Evolutionary conservation across 2,888 invertebrate genomes (phyloP).

Genomic region (Zele albiditarsus): DNA sequence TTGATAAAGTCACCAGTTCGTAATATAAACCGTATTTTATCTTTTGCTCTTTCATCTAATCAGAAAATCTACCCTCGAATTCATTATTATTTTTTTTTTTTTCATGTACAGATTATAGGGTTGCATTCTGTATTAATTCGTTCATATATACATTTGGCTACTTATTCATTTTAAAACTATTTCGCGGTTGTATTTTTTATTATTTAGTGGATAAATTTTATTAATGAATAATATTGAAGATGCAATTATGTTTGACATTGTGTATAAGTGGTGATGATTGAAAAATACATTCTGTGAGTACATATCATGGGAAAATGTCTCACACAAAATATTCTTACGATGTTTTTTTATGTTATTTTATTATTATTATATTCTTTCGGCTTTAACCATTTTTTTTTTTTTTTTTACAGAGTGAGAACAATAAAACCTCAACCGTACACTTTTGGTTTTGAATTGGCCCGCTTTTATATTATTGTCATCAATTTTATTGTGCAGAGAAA

Average conservation of each 20-base stretch:
- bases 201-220: too few species aligned
- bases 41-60: constrained; percentile 48
- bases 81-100: neutral
- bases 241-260: too few species aligned
- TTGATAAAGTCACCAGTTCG: constrained; percentile 4
- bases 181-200: neutral
- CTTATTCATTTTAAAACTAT: neutral
- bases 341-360: too few species aligned
- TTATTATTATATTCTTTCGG: neutral
- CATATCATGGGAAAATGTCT: too few species aligned
- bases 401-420: neutral
- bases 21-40: constrained; percentile 48
- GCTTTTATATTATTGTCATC: constrained; percentile 56
- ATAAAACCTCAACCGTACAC: constrained; percentile 57
- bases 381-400: neutral
- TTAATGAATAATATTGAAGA: too few species aligned
- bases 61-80: constrained; percentile 47
- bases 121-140: neutral
- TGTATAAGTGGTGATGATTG: neutral
- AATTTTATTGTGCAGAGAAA: constrained; percentile 56
- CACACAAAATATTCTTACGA: too few species aligned
- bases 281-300: neutral
- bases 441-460: constrained; percentile 69
- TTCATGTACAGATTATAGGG: constrained; percentile 8
- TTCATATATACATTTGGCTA: constrained; percentile 5